Evolutionary conservation across 2,888 invertebrate species (phyloP).

Genomic region (Amitus sp.): DNA sequence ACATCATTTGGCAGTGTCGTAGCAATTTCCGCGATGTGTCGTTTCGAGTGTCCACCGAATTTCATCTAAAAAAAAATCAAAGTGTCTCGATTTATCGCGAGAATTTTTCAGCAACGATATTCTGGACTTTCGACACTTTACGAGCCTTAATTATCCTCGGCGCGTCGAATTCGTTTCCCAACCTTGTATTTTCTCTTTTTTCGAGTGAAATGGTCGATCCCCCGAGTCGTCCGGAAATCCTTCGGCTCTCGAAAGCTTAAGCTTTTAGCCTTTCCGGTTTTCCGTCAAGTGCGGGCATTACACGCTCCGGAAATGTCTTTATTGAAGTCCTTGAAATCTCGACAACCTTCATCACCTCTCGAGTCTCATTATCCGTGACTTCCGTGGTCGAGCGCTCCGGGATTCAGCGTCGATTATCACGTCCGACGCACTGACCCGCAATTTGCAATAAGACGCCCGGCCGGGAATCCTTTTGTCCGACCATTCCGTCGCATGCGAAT

Average conservation of each 20-base stretch:
- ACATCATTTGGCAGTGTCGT: constrained; percentile 11
- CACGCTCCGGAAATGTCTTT: neutral
- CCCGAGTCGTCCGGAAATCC: too few relatives aligned
- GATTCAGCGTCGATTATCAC: constrained; percentile 1
- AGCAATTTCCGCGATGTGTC: neutral
- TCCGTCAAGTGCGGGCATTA: neutral
- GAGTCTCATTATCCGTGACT: constrained; percentile 15
- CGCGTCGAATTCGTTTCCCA: neutral
- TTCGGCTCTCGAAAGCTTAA: neutral
- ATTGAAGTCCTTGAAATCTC: constrained; percentile 16
- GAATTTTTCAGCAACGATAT: too few relatives aligned
- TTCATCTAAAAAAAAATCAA: neutral
- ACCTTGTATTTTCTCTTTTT: too few relatives aligned
- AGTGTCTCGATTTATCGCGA: neutral
- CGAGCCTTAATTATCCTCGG: too few relatives aligned
- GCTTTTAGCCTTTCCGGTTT: constrained; percentile 1
- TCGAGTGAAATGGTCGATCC: too few relatives aligned
- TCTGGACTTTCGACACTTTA: too few relatives aligned
- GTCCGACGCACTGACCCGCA: constrained; percentile 18
- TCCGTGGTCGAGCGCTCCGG: constrained; percentile 10
- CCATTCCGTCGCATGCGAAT: constrained; percentile 20
- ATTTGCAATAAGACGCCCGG: constrained; percentile 35
- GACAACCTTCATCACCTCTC: constrained; percentile 10
- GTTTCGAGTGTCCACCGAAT: neutral
- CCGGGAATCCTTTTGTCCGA: constrained; percentile 20